Conservation (phyloP, 2,797 vertebrate genomes). For the Orientallactaga sibirica region DNA sequence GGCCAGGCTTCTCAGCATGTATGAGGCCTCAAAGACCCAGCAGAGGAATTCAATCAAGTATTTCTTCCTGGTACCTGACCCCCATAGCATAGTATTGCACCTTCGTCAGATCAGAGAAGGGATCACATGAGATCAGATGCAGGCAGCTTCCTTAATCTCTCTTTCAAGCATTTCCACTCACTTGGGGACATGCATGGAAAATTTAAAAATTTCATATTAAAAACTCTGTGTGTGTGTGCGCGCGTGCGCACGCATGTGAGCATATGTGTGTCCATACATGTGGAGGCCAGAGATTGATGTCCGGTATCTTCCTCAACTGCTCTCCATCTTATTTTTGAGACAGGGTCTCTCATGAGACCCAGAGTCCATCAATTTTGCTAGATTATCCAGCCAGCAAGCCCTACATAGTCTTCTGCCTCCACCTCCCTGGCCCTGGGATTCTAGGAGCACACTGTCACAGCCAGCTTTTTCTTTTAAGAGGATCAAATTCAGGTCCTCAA, state of each 20-base stretch:
- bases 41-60: neutral
- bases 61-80: neutral
- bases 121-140: neutral
- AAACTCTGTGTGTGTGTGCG: neutral
- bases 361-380: too few relatives aligned
- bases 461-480: too few relatives aligned
- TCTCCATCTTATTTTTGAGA: too few relatives aligned
- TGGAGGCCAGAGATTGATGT: too few relatives aligned
- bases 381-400: too few relatives aligned
- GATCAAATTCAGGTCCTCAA: neutral
- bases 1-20: neutral
- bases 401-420: too few relatives aligned
- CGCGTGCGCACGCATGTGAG: too few relatives aligned
- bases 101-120: neutral
- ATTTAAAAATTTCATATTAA: neutral
- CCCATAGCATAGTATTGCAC: neutral
- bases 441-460: too few relatives aligned
- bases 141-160: neutral
- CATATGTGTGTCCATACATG: too few relatives aligned
- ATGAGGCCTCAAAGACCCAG: rapidly evolving
- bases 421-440: too few relatives aligned
- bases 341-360: too few relatives aligned
- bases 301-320: too few relatives aligned
- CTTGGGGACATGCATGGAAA: neutral
- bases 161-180: neutral